Evolutionary conservation across 1,140 invertebrate species (phyloP), one percentile per base, ranked within the genome.

Genomic region (Patella vulgata): DNA sequence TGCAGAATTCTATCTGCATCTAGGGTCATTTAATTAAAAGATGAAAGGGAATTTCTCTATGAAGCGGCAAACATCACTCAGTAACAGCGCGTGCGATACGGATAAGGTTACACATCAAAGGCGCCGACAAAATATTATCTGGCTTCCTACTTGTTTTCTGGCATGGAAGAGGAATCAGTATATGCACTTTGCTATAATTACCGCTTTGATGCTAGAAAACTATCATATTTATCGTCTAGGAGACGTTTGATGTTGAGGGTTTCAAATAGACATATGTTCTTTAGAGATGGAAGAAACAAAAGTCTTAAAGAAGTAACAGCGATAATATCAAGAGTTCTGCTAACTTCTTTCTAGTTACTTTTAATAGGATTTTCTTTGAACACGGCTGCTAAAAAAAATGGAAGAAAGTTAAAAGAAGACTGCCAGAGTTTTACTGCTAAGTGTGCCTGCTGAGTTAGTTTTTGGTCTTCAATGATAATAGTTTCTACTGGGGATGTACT

Each of bases 51-150:
- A 31, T 30, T 33, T 9, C 11, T 59, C 57, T 63, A 8, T 58
- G 59, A 66, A 59, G 51, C 19, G 46, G 47, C 57, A 61, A 59
- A 63, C 52, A 62, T 63, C 44, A 55, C 51, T 51, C 59, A 47
- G 59, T 28, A 30, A 61, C 50, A 55, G 28, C 17, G 31, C 46
- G 54, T 56, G 42, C 51, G 52, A 43, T 42, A 19, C 23, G 40
- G 59, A 46, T 72, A 65, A 42, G 42, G 58, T 72, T 69, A 60
- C 70, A 72, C 70, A 48, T 72, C 70, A 72, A 72, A 72, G 70
- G 39, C 44, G 33, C 40, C 44, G 25, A 36, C 39, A 57, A 50
- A 54, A 57, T 55, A 57, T 56, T 63, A 50, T 56, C 61, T 40
- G 46, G 36, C 31, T 31, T 39, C 54, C 23, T 23, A 17, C 14